Percentiles rank a stretch among this genome's conserved stretches.
Evolutionary conservation across 2,888 invertebrate species (phyloP).

Genomic region (Nezara viridula): DNA sequence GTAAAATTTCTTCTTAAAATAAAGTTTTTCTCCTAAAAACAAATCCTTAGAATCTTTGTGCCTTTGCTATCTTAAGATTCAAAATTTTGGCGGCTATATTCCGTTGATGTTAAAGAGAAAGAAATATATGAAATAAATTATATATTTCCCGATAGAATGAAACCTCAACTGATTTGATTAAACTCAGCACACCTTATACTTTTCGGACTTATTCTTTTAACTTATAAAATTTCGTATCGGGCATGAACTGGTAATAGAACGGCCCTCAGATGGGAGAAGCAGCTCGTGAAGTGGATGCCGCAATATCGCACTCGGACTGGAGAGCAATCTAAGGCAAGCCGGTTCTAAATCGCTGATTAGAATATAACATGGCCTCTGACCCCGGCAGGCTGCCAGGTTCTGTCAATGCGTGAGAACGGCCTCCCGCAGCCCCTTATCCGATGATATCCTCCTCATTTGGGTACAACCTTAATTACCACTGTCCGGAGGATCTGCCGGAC

Average conservation of each 20-base stretch:
- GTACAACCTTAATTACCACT: slow-evolving; percentile 8
- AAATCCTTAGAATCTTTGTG: too few relatives aligned
- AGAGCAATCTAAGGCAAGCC: background rate
- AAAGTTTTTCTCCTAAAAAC: too few relatives aligned
- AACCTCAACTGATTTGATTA: too few relatives aligned
- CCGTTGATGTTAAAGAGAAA: too few relatives aligned
- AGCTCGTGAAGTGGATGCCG: background rate
- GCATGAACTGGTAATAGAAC: too few relatives aligned
- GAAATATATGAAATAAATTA: too few relatives aligned
- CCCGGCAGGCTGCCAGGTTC: slow-evolving; percentile 5
- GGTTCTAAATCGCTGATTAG: slow-evolving; percentile 40
- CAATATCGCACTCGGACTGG: slow-evolving; percentile 17
- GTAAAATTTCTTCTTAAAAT: too few relatives aligned
- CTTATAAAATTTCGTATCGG: background rate
- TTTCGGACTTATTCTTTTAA: background rate
- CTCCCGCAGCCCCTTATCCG: background rate
- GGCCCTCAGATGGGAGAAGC: background rate
- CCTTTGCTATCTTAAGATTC: too few relatives aligned
- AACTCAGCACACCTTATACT: too few relatives aligned
- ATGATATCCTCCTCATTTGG: slow-evolving; percentile 1
- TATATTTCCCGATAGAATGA: too few relatives aligned
- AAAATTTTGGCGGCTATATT: too few relatives aligned
- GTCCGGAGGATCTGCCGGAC: background rate
- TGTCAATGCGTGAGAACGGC: slow-evolving; percentile 43
- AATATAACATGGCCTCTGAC: slow-evolving; percentile 37